A percentile compares a stretch with the other conserved stretches of the same genome.
phyloP scores from a whole-genome alignment of 2,113 vertebrate species.

The Nothobranchius kuhntae region DNA sequence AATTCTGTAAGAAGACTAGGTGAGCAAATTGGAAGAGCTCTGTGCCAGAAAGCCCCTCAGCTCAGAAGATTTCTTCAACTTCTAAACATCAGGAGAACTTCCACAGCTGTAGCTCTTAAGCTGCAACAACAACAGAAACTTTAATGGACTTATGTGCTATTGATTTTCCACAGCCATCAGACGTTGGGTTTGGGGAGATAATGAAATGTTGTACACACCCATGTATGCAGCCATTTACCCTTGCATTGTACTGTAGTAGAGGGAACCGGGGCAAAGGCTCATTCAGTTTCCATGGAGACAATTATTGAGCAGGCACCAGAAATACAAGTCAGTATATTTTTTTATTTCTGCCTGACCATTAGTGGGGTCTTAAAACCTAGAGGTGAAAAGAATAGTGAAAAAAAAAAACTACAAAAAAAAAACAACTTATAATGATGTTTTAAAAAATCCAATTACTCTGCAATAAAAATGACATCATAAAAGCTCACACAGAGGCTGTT shows the following conservation, averaged over 20 bases:
- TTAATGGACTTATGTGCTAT: constrained; percentile 27
- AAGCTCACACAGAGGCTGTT: neutral
- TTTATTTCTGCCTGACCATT: constrained; percentile 5
- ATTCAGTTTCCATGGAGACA: constrained; percentile 55
- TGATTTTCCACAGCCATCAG: constrained; percentile 45
- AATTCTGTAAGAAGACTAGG: constrained; percentile 30
- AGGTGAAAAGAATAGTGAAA: neutral
- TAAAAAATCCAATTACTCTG: neutral
- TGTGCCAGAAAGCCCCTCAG: constrained; percentile 36
- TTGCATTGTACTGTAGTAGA: neutral
- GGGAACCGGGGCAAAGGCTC: constrained; percentile 5
- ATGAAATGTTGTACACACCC: constrained; percentile 1
- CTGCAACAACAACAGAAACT: constrained; percentile 22
- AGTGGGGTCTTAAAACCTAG: neutral
- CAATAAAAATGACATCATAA: constrained; percentile 10
- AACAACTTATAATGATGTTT: constrained; percentile 3
- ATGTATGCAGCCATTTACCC: constrained; percentile 1
- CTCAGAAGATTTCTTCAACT: constrained; percentile 19
- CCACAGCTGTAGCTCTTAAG: constrained; percentile 8
- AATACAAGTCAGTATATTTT: neutral
- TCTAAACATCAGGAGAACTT: constrained; percentile 33
- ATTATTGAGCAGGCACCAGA: constrained; percentile 15
- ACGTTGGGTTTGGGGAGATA: constrained; percentile 24
- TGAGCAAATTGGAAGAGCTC: constrained; percentile 29
- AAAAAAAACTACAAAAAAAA: neutral